A percentile compares a stretch with the other conserved stretches of the same genome.
Evolutionary conservation across 2,888 invertebrate genomes (phyloP).

Genomic region (Cephus pygmeus): DNA sequence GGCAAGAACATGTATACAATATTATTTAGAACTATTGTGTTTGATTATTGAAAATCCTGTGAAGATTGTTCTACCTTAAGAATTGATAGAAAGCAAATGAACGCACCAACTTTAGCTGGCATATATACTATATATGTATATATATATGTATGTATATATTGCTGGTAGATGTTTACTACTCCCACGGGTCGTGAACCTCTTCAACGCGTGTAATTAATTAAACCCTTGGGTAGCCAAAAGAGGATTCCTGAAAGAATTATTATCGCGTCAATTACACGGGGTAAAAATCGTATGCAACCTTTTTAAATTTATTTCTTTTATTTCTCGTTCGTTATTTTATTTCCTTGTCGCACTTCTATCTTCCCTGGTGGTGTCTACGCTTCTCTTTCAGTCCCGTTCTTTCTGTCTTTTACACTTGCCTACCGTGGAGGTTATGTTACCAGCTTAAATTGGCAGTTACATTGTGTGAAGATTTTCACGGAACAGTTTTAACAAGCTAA

Average conservation of each 20-base stretch:
- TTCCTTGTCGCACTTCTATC: slow-evolving; percentile 1
- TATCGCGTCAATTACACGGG: background rate
- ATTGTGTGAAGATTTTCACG: slow-evolving; percentile 38
- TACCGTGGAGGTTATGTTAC: slow-evolving; percentile 14
- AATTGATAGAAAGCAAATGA: no score
- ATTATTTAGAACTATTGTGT: no score
- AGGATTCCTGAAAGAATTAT: background rate
- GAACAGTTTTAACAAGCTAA: slow-evolving; percentile 42
- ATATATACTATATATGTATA: no score
- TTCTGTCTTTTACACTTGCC: slow-evolving; percentile 20
- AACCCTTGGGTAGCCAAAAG: slow-evolving; percentile 5
- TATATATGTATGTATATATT: no score
- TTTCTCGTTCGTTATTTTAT: background rate
- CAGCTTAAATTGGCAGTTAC: slow-evolving; percentile 36
- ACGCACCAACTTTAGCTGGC: no score
- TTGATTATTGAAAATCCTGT: no score
- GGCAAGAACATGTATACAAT: no score
- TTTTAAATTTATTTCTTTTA: background rate
- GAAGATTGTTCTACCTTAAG: no score
- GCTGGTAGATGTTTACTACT: background rate
- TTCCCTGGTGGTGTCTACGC: slow-evolving; percentile 4
- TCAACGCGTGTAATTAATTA: slow-evolving; percentile 46
- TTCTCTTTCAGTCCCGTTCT: slow-evolving; percentile 13
- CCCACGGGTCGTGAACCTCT: slow-evolving; percentile 4
- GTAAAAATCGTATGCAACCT: background rate